A percentile compares a stretch with the other conserved stretches of the same genome.
Conservation (phyloP, 2,113 vertebrate species). For the Datnioides undecimradiatus region DNA sequence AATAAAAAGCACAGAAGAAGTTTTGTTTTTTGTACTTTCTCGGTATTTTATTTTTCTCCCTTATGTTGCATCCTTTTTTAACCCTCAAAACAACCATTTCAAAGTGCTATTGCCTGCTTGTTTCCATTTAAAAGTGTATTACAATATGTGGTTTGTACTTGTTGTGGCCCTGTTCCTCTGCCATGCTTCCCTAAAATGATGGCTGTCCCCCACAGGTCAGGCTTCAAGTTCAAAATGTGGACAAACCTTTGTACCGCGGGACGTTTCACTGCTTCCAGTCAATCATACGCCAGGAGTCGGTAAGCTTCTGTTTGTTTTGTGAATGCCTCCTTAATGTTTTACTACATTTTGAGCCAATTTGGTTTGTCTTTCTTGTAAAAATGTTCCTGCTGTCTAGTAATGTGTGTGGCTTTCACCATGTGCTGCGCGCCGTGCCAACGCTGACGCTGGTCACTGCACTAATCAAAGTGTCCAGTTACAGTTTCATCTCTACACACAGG, state of each 20-base stretch:
- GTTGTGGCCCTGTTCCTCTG: not conserved
- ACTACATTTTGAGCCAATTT: not conserved
- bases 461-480: slow-evolving; percentile 45
- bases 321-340: slow-evolving; percentile 45
- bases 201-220: slow-evolving; percentile 88
- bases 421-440: not conserved
- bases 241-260: slow-evolving; percentile 93
- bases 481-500: not conserved
- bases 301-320: slow-evolving; percentile 73
- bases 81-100: slow-evolving; percentile 30
- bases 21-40: slow-evolving; percentile 31
- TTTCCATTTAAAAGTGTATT: slow-evolving; percentile 37
- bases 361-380: not conserved
- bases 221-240: slow-evolving; percentile 94
- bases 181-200: not conserved
- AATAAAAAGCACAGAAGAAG: slow-evolving; percentile 50
- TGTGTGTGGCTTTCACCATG: not conserved
- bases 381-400: not conserved
- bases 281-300: slow-evolving; percentile 94
- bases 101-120: slow-evolving; percentile 42
- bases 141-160: slow-evolving; percentile 25
- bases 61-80: slow-evolving; percentile 46
- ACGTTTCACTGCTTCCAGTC: slow-evolving; percentile 97
- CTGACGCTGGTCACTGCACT: not conserved
- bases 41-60: slow-evolving; percentile 21